Evolutionary conservation across 2,113 vertebrate species (phyloP).

Genomic region (Antechinus flavipes): DNA sequence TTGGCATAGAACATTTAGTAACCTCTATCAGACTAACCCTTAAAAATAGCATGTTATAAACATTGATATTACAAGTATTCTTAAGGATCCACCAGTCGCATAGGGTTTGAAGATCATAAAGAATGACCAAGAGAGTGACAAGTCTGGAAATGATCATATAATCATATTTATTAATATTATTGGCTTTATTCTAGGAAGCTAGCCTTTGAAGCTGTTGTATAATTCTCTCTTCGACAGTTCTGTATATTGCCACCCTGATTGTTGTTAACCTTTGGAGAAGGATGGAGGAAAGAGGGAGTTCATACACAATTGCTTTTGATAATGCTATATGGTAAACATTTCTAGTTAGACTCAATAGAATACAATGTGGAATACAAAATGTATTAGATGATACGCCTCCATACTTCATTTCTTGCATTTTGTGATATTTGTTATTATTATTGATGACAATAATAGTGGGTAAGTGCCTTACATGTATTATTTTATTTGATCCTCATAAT

Average conservation of each 20-base stretch:
- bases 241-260: background rate
- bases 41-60: background rate
- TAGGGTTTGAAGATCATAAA: background rate
- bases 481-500: background rate
- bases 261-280: background rate
- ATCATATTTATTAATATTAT: background rate
- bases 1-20: conserved; percentile 9
- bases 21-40: background rate
- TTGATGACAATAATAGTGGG: background rate
- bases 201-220: background rate
- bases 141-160: conserved; percentile 4
- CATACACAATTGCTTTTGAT: background rate
- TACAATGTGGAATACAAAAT: background rate
- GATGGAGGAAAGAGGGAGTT: background rate
- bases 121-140: background rate
- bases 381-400: background rate
- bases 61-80: background rate
- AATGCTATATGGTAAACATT: conserved; percentile 11
- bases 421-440: background rate
- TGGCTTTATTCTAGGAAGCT: background rate
- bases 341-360: conserved; percentile 20
- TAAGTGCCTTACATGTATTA: background rate
- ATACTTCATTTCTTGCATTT: background rate
- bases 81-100: background rate
- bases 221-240: background rate